Evolutionary conservation across 2,888 invertebrate species (phyloP).

Genomic region (Agelastica alni): DNA sequence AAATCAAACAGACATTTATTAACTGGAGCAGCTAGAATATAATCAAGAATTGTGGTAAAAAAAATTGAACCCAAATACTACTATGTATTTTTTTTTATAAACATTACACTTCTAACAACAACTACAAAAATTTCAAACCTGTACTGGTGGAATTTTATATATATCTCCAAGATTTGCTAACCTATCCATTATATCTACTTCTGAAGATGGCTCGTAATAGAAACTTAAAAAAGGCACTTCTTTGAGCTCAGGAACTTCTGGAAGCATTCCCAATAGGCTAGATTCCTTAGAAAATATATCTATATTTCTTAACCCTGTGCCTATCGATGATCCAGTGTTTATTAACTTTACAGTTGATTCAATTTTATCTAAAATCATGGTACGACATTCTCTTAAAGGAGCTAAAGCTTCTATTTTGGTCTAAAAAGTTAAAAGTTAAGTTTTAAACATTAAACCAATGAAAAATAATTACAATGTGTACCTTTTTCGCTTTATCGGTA

Average conservation of each 20-base stretch:
- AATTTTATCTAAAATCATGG: constrained; percentile 53
- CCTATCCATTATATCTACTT: constrained; percentile 41
- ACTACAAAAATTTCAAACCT: too few relatives aligned
- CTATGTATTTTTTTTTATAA: neutral
- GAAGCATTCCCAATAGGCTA: constrained; percentile 57
- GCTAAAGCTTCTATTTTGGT: constrained; percentile 49
- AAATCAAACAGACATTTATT: too few relatives aligned
- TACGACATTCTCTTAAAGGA: constrained; percentile 54
- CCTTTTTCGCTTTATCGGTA: constrained; percentile 41
- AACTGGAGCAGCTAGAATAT: too few relatives aligned
- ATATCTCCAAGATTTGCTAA: constrained; percentile 48
- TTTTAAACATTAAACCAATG: neutral
- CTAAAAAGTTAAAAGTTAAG: constrained; percentile 36
- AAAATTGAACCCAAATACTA: too few relatives aligned
- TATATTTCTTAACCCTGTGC: constrained; percentile 35
- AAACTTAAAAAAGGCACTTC: constrained; percentile 62
- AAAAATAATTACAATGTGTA: constrained; percentile 23
- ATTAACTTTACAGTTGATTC: constrained; percentile 50
- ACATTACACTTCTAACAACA: neutral
- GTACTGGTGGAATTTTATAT: constrained; percentile 49
- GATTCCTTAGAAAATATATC: constrained; percentile 43
- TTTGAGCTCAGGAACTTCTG: constrained; percentile 61
- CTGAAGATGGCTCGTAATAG: constrained; percentile 52
- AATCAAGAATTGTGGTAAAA: neutral
- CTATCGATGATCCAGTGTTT: constrained; percentile 43